phyloP scores from a whole-genome alignment of 2,888 invertebrate genomes.

The Liodrosophila aerea region DNA sequence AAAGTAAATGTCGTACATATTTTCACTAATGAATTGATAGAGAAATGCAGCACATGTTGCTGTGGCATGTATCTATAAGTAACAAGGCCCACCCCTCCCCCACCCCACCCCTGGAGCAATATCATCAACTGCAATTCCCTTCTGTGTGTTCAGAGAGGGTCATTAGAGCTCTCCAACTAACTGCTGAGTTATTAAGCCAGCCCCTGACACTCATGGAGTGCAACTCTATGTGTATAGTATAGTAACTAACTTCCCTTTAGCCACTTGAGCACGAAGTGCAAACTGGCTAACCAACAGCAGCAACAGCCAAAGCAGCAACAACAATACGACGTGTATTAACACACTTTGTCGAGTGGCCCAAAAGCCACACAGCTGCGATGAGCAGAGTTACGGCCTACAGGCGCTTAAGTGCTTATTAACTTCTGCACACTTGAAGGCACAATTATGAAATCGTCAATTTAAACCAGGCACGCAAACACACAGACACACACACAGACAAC shows the following conservation, averaged over 20 bases:
- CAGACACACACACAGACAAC: too few species aligned
- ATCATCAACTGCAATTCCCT: slow-evolving; percentile 14
- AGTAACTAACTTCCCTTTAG: slow-evolving; percentile 9
- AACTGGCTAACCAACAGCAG: slow-evolving; percentile 28
- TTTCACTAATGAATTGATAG: slow-evolving; percentile 36
- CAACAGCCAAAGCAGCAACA: too few species aligned
- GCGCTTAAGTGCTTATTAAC: slow-evolving; percentile 75
- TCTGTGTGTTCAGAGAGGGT: slow-evolving; percentile 3
- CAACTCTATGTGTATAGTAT: too few species aligned
- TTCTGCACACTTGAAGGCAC: slow-evolving; percentile 71
- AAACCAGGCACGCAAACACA: slow-evolving; percentile 58
- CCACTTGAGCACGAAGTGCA: slow-evolving; percentile 50
- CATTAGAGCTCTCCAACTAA: slow-evolving; percentile 20
- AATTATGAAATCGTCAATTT: slow-evolving; percentile 78
- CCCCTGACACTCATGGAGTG: slow-evolving; percentile 25
- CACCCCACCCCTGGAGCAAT: too few species aligned
- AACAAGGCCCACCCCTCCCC: slow-evolving; percentile 7
- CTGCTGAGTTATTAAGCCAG: slow-evolving; percentile 32
- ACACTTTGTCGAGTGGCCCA: slow-evolving; percentile 22
- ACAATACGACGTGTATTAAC: slow-evolving; percentile 21
- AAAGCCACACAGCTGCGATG: slow-evolving; percentile 25
- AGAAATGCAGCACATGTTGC: slow-evolving; percentile 2
- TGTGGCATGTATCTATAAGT: neutral
- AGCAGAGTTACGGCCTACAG: slow-evolving; percentile 28
- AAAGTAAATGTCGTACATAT: slow-evolving; percentile 32